Base-by-base conservation (phyloP, 2,113 vertebrate species). In the Nibea albiflora region DNA sequence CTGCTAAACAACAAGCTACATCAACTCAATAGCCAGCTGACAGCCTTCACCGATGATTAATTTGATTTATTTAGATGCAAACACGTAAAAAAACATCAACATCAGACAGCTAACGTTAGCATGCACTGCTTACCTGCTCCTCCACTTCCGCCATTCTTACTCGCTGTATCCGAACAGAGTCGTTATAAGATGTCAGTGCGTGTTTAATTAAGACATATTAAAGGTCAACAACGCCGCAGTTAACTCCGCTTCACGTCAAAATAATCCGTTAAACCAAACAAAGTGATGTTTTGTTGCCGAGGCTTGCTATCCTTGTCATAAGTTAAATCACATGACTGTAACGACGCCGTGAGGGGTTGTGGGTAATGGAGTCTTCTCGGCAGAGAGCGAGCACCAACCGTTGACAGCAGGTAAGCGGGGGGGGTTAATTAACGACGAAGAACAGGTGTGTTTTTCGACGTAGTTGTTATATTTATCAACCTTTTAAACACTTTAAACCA, bases 71-170 rank as follows among this genome's bases (percentile, higher is more conserved):
- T 63, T 69, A 46, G 16, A 73, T 8, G 11, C 19, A 20, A 42
- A 42, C 14, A 42, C 3, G 3, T 57, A 26, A 35, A 31, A 31
- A 31, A 73, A 62, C 64, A 66, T 65, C 62, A 74, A 35, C 35
- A 84, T 39, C 73, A 71, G 75, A 64, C 12, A 39, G 87, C 79
- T 90, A 90, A 62, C 67, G 49, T 82, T 91, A 92, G 86, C 92
- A 84, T 82, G 47, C 61, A 47, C 22, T 24, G 46, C 79, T 92
- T 95, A 98, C 98, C 97, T 96, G 94, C 66, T 95, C 95, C 67
- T 92, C 94, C 0, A 96, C 94, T 95, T 97, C 97, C 95, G 96
- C 96, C 97, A 98, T 98, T 70, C 78, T 83, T 73, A 68, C 2
- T 2, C 31, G 11, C 11, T 54, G 8, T 61, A 28, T 79, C 66